Percentiles rank a stretch among this genome's conserved stretches.
phyloP scores from a whole-genome alignment of 35 echinoderm and acorn worm species.

The Chiridota heheva region DNA sequence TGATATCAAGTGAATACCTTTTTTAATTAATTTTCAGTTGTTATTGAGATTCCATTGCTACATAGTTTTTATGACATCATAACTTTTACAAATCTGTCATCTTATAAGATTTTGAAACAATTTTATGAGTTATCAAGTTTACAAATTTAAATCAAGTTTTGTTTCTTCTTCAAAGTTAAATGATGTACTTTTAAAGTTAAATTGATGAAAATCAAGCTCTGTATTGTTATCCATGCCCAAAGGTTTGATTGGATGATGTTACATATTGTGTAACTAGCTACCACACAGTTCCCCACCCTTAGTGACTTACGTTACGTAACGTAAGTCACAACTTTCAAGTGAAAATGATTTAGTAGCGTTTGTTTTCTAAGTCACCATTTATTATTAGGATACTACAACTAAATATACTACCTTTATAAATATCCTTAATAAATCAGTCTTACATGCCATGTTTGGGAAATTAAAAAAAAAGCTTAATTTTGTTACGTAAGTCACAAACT shows the following conservation, averaged over 20 bases:
- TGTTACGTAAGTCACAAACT: conserved; percentile 22
- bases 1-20: neutral
- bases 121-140: neutral
- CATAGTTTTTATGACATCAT: neutral
- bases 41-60: neutral
- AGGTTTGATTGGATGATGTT: no score
- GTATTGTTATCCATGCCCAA: no score
- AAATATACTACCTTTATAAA: conserved; percentile 1
- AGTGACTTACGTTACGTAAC: conserved; percentile 10
- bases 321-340: conserved; percentile 9
- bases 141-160: no score
- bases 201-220: no score
- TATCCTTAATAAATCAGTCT: conserved; percentile 2
- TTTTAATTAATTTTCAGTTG: conserved; percentile 1
- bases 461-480: conserved; percentile 12
- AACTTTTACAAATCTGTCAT: neutral
- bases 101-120: neutral
- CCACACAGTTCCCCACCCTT: no score
- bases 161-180: no score
- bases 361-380: neutral
- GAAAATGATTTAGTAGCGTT: neutral
- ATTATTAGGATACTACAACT: neutral
- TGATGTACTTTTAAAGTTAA: no score
- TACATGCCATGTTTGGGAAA: neutral
- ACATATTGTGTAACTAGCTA: no score